Evolutionary conservation across 2,888 invertebrate species (phyloP).

Genomic region (Laothoe populi): DNA sequence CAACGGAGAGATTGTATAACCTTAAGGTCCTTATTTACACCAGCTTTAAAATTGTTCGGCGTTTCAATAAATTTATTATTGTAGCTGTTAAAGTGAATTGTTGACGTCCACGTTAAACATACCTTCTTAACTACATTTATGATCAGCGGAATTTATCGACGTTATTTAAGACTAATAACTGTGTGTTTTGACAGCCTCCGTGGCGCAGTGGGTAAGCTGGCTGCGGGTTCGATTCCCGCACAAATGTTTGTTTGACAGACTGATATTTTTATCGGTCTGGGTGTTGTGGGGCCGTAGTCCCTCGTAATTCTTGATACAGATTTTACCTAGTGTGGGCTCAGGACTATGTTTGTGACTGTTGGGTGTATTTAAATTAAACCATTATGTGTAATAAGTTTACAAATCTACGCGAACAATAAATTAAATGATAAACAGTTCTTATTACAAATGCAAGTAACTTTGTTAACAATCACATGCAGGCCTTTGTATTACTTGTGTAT

Average conservation of each 20-base stretch:
- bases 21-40: conserved; percentile 50
- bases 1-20: conserved; percentile 69
- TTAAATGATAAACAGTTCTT: conserved; percentile 22
- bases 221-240: too few species aligned
- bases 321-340: too few species aligned
- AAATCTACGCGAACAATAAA: conserved; percentile 19
- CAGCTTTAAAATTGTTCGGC: conserved; percentile 32
- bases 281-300: too few species aligned
- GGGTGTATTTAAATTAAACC: conserved; percentile 5
- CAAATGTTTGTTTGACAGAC: too few species aligned
- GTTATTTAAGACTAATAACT: too few species aligned
- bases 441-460: conserved; percentile 24
- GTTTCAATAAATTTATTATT: conserved; percentile 28
- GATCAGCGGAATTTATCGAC: conserved; percentile 3
- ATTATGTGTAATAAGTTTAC: conserved; percentile 2
- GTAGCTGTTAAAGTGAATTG: conserved; percentile 26
- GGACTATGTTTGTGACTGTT: conserved; percentile 11
- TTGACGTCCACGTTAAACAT: conserved; percentile 24
- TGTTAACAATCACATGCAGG: conserved; percentile 24
- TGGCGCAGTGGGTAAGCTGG: too few species aligned
- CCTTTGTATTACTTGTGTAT: conserved; percentile 16
- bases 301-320: too few species aligned
- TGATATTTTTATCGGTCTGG: too few species aligned
- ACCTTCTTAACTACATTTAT: conserved; percentile 10
- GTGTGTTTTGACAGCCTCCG: too few species aligned